phyloP scores from a whole-genome alignment of 2,888 invertebrate genomes.

The Tryphoninae sp. region DNA sequence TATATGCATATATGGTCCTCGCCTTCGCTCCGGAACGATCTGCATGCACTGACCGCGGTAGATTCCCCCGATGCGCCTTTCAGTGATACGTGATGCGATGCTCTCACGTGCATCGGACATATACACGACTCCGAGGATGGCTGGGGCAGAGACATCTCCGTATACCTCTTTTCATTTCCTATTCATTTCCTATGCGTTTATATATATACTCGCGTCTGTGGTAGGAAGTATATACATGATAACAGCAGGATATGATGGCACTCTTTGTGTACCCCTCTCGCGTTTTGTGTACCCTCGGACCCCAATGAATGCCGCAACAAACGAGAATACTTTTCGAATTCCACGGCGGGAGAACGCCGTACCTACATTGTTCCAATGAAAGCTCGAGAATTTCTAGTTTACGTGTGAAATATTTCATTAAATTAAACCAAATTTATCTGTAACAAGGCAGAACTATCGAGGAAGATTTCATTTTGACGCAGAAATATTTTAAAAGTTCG shows the following conservation, averaged over 20 bases:
- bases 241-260: background rate
- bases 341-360: no score
- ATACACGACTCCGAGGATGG: background rate
- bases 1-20: background rate
- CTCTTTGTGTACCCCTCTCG: background rate
- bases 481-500: no score
- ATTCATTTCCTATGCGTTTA: slow-evolving; percentile 43
- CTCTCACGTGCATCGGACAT: slow-evolving; percentile 34
- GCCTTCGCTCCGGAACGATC: slow-evolving; percentile 39
- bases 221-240: background rate
- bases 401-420: background rate
- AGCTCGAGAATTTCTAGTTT: background rate
- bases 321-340: background rate
- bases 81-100: slow-evolving; percentile 43
- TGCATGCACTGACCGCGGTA: slow-evolving; percentile 49
- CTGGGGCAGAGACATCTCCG: slow-evolving; percentile 23
- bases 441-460: background rate
- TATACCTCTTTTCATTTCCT: slow-evolving; percentile 50
- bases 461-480: no score
- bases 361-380: no score
- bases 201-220: slow-evolving; percentile 1
- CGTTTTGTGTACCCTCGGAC: background rate
- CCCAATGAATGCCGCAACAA: background rate
- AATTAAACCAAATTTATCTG: background rate
- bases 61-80: slow-evolving; percentile 49